A percentile compares a stretch with the other conserved stretches of the same genome.
phyloP scores from a whole-genome alignment of 2,113 vertebrate species.

The Sterrhoptilus dennistouni region DNA sequence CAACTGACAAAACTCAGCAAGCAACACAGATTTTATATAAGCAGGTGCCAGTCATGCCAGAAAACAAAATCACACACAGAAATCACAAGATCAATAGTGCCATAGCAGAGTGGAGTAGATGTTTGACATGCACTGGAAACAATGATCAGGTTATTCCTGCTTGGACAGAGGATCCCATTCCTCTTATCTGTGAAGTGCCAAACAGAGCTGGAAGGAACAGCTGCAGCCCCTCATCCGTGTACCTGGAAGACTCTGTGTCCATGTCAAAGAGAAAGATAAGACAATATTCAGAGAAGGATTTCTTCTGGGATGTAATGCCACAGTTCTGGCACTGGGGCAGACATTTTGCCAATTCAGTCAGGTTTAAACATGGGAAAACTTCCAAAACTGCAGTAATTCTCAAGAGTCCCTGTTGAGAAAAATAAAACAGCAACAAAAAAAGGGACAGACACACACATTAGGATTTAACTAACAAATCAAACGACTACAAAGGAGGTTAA shows the following conservation, averaged over 20 bases:
- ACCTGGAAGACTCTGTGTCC: not conserved
- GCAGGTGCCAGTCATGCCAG: not conserved
- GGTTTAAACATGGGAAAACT: not conserved
- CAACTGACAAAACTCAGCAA: not conserved
- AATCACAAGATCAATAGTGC: not conserved
- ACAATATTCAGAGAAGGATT: not conserved
- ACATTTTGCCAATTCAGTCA: not conserved
- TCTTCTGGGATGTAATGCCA: constrained; percentile 42
- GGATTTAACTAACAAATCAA: not conserved
- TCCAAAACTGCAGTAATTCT: not conserved
- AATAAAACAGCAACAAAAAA: not conserved
- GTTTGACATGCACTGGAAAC: not conserved
- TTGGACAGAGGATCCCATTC: not conserved
- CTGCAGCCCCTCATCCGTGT: constrained; percentile 12
- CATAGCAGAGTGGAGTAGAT: not conserved
- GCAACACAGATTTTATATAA: not conserved
- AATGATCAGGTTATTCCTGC: not conserved
- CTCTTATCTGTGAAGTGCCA: constrained; percentile 39
- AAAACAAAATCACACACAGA: not conserved
- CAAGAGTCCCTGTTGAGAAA: not conserved
- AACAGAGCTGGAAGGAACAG: not conserved
- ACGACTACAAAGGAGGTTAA: not conserved
- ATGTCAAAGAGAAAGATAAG: not conserved
- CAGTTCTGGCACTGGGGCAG: not conserved
- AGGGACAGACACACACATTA: not conserved